A percentile compares a stretch with the other conserved stretches of the same genome.
Evolutionary conservation across 2,113 vertebrate genomes (phyloP).

Genomic region (Apaloderma vittatum): DNA sequence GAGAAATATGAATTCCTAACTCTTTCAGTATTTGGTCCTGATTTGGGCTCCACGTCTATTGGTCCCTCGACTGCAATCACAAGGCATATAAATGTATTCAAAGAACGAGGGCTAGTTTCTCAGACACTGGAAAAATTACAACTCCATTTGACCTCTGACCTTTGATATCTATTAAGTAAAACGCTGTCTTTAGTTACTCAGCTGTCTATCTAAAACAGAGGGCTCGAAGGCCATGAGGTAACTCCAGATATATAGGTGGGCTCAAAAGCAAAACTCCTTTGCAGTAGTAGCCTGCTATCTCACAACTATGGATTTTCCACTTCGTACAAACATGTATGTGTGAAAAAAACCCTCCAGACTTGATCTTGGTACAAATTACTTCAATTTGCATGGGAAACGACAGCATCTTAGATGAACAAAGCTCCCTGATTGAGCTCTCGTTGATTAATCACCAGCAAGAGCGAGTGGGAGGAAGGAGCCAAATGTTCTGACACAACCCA

Average conservation of each 20-base stretch:
- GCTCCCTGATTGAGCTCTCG: background rate
- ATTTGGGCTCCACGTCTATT: background rate
- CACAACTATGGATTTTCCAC: background rate
- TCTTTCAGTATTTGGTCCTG: background rate
- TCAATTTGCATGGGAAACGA: background rate
- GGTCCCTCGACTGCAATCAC: background rate
- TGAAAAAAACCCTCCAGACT: background rate
- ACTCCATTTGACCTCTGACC: background rate
- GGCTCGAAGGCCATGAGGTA: background rate
- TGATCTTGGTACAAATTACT: background rate
- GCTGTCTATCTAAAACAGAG: background rate
- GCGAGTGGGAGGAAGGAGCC: background rate
- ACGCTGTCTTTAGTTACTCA: background rate
- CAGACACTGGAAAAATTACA: conserved; percentile 6
- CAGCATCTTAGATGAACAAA: background rate
- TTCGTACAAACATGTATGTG: background rate
- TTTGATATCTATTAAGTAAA: conserved; percentile 16
- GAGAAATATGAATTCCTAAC: conserved; percentile 6
- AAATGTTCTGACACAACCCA: background rate
- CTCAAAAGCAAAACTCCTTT: background rate
- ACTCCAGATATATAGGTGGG: background rate
- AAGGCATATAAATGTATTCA: background rate
- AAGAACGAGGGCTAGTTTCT: conserved; percentile 24
- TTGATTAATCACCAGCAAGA: background rate
- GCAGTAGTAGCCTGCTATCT: background rate